Evolutionary conservation across 2,113 vertebrate species (phyloP).

Genomic region (Collichthys lucidus): DNA sequence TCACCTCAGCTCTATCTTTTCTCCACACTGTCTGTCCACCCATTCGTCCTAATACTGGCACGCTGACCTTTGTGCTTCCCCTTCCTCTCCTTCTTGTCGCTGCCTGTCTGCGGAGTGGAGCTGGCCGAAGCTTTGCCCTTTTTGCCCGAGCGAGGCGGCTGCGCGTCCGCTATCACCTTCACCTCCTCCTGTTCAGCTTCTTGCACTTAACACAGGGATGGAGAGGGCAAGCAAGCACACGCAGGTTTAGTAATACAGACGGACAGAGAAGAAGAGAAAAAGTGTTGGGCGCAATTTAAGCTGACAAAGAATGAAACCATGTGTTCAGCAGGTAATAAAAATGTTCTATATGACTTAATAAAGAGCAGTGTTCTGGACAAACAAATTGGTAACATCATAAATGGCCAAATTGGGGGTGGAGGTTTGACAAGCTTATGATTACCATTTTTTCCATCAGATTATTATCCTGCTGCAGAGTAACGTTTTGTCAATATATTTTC

Average conservation of each 20-base stretch:
- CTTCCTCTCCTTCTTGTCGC: conserved; percentile 94
- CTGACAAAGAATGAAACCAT: background rate
- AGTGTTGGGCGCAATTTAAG: background rate
- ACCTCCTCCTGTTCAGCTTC: conserved; percentile 93
- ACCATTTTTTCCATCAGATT: conserved; percentile 20
- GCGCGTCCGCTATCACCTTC: conserved; percentile 86
- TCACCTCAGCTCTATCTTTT: background rate
- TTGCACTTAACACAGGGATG: conserved; percentile 86
- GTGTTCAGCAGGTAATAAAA: background rate
- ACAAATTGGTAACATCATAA: background rate
- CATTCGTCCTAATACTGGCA: conserved; percentile 53
- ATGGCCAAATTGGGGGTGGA: background rate
- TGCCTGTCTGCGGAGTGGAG: conserved; percentile 90
- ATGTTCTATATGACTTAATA: background rate
- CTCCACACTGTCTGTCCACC: background rate
- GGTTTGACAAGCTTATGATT: conserved; percentile 10
- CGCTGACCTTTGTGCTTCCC: conserved; percentile 97
- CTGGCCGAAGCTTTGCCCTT: conserved; percentile 89
- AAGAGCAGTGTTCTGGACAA: background rate
- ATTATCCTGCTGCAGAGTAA: conserved; percentile 13
- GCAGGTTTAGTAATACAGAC: background rate
- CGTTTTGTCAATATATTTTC: conserved; percentile 32
- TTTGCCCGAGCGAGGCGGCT: conserved; percentile 92
- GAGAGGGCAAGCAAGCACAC: conserved; percentile 35
- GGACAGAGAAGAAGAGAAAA: conserved; percentile 34